A percentile compares a stretch with the other conserved stretches of the same genome.
These are phyloP conservation scores for Platycercus adscitus DNA, from an alignment of 2,113 vertebrate genomes.

Conservation along the genomic window DNA sequence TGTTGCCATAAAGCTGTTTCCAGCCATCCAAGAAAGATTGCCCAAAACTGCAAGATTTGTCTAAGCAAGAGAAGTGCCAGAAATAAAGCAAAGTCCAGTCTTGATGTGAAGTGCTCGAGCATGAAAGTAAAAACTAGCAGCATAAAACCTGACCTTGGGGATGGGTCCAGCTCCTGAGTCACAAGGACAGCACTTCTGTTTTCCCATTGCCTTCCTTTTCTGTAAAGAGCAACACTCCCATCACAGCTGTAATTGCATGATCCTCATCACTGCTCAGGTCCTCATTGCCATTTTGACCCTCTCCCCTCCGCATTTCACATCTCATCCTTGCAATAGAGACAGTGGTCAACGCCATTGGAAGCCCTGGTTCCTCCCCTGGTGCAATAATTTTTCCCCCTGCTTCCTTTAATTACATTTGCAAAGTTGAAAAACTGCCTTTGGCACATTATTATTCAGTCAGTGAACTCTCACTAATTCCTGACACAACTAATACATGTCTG, in stretches of 20 bases:
- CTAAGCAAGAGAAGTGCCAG: not conserved
- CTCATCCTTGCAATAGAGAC: not conserved
- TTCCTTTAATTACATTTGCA: conserved; percentile 60
- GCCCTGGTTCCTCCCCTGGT: not conserved
- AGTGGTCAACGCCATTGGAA: fast-evolving
- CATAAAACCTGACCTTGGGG: not conserved
- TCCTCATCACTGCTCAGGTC: not conserved
- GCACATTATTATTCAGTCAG: conserved; percentile 56
- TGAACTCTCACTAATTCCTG: conserved; percentile 66
- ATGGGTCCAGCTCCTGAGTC: not conserved
- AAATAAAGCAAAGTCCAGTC: not conserved
- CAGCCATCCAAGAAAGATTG: not conserved
- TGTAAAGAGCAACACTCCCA: not conserved
- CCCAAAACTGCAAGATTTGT: not conserved
- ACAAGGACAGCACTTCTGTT: not conserved
- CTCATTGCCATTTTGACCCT: not conserved
- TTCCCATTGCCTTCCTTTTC: not conserved
- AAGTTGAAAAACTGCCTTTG: conserved; percentile 32
- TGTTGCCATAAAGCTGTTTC: not conserved
- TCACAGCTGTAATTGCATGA: not conserved
- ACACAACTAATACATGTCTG: conserved; percentile 49
- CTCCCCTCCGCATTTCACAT: not conserved
- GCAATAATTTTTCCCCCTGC: not conserved
- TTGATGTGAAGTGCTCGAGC: not conserved
- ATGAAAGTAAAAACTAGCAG: not conserved